These are phyloP conservation scores for Salarias fasciatus DNA, from an alignment of 2,797 vertebrate genomes.

Conservation along the genomic window DNA sequence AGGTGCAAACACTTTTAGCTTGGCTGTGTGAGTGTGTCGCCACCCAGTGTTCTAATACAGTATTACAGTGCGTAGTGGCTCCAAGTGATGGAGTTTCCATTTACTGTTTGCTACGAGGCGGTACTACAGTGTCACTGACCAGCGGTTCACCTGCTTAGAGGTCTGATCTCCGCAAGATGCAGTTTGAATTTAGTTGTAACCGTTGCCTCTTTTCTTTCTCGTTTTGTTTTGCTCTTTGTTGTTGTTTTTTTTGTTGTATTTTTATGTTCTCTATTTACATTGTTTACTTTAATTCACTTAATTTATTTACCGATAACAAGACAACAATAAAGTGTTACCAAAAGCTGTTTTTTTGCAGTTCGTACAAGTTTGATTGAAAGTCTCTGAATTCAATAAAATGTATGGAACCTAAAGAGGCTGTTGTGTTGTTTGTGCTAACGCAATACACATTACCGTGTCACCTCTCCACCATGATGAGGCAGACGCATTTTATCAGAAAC, in stretches of 20 bases:
- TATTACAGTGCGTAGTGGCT: slow-evolving; percentile 34
- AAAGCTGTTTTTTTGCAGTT: slow-evolving; percentile 86
- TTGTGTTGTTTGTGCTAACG: too few species aligned
- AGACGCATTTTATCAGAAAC: too few species aligned
- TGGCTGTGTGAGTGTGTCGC: slow-evolving; percentile 53
- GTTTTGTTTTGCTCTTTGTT: slow-evolving; percentile 47
- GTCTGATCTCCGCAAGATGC: slow-evolving; percentile 44
- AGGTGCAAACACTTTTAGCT: slow-evolving; percentile 16
- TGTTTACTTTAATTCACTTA: slow-evolving; percentile 76
- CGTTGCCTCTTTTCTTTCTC: slow-evolving; percentile 52
- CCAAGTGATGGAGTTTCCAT: slow-evolving; percentile 21
- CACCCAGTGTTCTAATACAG: slow-evolving; percentile 65
- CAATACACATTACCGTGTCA: too few species aligned
- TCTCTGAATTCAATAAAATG: slow-evolving; percentile 85
- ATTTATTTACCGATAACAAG: slow-evolving; percentile 78
- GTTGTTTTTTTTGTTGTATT: slow-evolving; percentile 60
- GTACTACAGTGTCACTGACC: slow-evolving; percentile 32
- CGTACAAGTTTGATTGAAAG: slow-evolving; percentile 85
- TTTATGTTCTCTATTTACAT: slow-evolving; percentile 62
- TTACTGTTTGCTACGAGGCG: slow-evolving; percentile 31
- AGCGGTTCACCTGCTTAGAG: slow-evolving; percentile 28
- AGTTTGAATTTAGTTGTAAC: slow-evolving; percentile 48
- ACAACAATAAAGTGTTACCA: slow-evolving; percentile 76
- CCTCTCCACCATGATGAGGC: too few species aligned
- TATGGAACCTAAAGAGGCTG: slow-evolving; percentile 63